phyloP scores from a whole-genome alignment of 2,113 vertebrate genomes.

The Nipponia nippon region DNA sequence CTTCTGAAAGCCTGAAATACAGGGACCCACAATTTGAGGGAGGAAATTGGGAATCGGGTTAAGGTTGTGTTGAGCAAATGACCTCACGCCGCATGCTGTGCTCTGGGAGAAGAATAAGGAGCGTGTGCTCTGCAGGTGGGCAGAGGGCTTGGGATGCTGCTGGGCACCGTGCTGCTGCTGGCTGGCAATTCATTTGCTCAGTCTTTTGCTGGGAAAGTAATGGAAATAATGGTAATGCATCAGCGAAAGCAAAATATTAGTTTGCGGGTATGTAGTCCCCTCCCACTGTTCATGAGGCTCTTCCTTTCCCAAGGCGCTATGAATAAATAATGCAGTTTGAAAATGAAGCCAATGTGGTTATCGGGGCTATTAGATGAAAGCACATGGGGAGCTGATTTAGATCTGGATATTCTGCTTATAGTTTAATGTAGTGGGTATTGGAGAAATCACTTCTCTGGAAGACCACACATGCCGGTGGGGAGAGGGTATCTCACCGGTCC shows the following conservation, averaged over 20 bases:
- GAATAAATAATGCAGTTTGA: background rate
- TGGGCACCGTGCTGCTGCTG: background rate
- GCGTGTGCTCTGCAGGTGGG: background rate
- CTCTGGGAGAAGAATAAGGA: background rate
- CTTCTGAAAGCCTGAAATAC: background rate
- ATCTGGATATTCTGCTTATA: background rate
- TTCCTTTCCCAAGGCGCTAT: background rate
- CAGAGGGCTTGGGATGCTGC: background rate
- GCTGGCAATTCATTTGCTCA: background rate
- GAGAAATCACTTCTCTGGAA: background rate
- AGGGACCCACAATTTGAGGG: background rate
- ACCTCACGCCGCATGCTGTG: fast-evolving
- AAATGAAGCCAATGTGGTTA: slow-evolving; percentile 7
- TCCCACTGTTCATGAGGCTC: background rate
- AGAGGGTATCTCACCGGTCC: background rate
- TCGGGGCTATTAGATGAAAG: background rate
- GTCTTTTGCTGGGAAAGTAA: background rate
- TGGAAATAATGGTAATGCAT: background rate
- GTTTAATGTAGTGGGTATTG: background rate
- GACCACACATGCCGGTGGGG: fast-evolving
- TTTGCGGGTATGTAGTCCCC: background rate
- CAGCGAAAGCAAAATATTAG: background rate
- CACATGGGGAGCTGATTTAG: background rate
- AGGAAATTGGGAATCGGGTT: background rate
- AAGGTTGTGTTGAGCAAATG: background rate